These are phyloP conservation scores for Leptonema lineaticorne DNA, from an alignment of 1,140 invertebrate genomes.

Conservation along the genomic window DNA sequence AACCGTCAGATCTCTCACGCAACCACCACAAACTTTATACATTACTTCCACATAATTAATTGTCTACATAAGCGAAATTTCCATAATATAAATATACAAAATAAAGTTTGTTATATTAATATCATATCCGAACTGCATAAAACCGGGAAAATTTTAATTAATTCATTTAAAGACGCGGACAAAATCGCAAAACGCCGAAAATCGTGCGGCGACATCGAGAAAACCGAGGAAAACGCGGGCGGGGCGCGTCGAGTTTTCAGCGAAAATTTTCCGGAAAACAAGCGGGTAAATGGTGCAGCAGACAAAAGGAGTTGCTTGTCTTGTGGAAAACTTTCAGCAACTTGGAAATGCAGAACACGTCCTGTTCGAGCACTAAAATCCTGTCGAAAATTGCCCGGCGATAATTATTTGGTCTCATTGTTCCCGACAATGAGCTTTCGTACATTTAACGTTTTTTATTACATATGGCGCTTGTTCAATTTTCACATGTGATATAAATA, in stretches of 20 bases:
- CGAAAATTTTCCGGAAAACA: neutral
- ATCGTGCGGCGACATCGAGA: neutral
- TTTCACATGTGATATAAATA: too few species aligned
- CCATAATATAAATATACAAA: too few species aligned
- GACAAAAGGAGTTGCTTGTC: conserved; percentile 11
- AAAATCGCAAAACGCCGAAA: neutral
- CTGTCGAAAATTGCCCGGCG: conserved; percentile 10
- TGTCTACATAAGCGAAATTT: too few species aligned
- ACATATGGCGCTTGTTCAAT: too few species aligned
- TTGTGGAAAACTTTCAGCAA: conserved; percentile 10
- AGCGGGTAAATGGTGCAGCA: neutral
- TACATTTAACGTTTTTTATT: too few species aligned
- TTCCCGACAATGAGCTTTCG: conserved; percentile 12
- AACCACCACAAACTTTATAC: too few species aligned
- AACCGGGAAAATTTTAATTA: neutral
- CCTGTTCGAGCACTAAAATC: conserved; percentile 7
- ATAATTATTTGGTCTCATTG: conserved; percentile 13
- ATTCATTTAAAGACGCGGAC: neutral
- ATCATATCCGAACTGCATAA: too few species aligned
- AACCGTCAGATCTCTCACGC: too few species aligned
- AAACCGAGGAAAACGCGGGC: too few species aligned
- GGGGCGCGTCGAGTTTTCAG: neutral
- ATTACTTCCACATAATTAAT: too few species aligned
- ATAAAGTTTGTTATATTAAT: too few species aligned
- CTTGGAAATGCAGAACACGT: conserved; percentile 20